phyloP scores from a whole-genome alignment of 2,797 vertebrate genomes.

The Hyperoplus immaculatus region DNA sequence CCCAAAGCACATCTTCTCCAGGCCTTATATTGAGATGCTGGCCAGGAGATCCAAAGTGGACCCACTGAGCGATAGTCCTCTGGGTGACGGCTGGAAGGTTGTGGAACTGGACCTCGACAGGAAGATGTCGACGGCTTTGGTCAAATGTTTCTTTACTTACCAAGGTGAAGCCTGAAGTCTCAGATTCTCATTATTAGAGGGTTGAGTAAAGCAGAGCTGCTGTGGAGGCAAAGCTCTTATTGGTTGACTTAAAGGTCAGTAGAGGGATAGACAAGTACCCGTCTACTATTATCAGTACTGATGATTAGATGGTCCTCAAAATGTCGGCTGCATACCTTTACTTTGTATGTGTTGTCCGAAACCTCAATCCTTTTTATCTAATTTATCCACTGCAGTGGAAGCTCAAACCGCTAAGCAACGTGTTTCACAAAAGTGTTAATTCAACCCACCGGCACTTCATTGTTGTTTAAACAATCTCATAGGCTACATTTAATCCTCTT shows the following conservation, averaged over 20 bases:
- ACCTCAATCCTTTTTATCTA: too few relatives aligned
- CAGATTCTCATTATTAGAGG: not conserved
- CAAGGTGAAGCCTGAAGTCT: conserved; percentile 64
- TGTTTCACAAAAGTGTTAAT: too few relatives aligned
- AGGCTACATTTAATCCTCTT: too few relatives aligned
- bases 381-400: too few relatives aligned
- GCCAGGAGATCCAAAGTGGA: conserved; percentile 77
- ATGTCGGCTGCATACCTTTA: too few relatives aligned
- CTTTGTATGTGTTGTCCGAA: too few relatives aligned
- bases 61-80: conserved; percentile 71
- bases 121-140: conserved; percentile 71
- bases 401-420: not conserved
- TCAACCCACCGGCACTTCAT: too few relatives aligned
- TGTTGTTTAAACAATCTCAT: too few relatives aligned
- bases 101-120: conserved; percentile 76
- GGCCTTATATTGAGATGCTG: conserved; percentile 80
- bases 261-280: too few relatives aligned
- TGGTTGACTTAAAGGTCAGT: conserved; percentile 8
- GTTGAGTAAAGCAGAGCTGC: conserved; percentile 1
- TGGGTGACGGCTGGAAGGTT: conserved; percentile 76
- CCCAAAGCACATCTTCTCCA: conserved; percentile 80
- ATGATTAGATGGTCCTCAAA: too few relatives aligned
- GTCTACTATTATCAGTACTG: too few relatives aligned
- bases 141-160: conserved; percentile 81
- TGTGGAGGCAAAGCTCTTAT: not conserved